Conservation (phyloP, 2,113 vertebrate species). For the Centropus bengalensis region DNA sequence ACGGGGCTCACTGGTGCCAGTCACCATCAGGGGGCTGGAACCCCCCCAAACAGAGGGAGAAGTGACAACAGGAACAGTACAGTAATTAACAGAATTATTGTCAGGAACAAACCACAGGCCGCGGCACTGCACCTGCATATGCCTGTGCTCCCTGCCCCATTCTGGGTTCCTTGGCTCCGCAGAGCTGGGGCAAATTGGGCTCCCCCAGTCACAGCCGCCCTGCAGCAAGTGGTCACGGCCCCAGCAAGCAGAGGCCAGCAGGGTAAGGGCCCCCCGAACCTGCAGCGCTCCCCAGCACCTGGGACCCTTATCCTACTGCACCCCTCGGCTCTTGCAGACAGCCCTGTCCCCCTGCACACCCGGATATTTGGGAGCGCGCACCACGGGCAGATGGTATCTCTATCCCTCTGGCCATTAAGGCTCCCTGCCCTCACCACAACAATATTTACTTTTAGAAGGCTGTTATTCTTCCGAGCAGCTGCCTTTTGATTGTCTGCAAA, state of each 20-base stretch:
- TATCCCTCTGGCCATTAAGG: rapidly evolving
- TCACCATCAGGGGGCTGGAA: rapidly evolving
- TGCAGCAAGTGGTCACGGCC: rapidly evolving
- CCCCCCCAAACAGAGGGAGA: not conserved
- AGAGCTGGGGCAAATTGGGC: rapidly evolving
- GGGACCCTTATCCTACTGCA: rapidly evolving
- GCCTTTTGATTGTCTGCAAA: not conserved
- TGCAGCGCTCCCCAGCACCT: rapidly evolving
- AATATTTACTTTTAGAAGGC: not conserved
- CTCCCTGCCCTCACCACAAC: not conserved
- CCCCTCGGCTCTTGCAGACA: not conserved
- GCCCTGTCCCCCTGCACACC: not conserved
- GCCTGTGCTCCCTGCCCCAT: not conserved
- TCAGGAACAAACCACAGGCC: not conserved
- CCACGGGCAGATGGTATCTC: not conserved
- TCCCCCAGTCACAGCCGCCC: not conserved
- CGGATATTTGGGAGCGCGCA: rapidly evolving
- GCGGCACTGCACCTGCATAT: not conserved
- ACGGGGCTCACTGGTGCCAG: rapidly evolving
- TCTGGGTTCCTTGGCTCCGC: rapidly evolving
- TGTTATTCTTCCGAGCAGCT: not conserved
- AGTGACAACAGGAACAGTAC: rapidly evolving
- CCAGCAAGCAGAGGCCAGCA: rapidly evolving
- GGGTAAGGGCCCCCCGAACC: no score
- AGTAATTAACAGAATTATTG: not conserved